A percentile compares a stretch with the other conserved stretches of the same genome.
phyloP scores from a whole-genome alignment of 2,113 vertebrate genomes.

The Solea senegalensis region DNA sequence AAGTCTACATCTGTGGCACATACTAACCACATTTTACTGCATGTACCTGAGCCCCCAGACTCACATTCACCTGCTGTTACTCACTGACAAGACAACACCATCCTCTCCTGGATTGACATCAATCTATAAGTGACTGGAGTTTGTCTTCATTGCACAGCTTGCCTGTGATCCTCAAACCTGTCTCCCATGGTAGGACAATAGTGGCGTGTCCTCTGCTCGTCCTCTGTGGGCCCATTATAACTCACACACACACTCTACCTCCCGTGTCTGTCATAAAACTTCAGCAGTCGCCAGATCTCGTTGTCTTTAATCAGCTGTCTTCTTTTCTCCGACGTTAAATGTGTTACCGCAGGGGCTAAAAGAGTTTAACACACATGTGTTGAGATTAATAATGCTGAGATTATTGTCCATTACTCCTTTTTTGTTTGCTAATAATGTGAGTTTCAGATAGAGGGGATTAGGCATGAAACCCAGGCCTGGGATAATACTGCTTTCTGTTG shows the following conservation, averaged over 20 bases:
- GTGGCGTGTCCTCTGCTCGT: background rate
- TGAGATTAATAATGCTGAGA: slow-evolving; percentile 59
- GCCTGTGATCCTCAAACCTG: slow-evolving; percentile 12
- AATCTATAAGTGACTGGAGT: slow-evolving; percentile 17
- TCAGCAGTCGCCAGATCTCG: background rate
- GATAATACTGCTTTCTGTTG: slow-evolving; percentile 48
- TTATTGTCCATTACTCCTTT: slow-evolving; percentile 63
- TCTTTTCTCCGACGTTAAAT: slow-evolving; percentile 5
- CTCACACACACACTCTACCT: background rate
- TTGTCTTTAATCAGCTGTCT: slow-evolving; percentile 6
- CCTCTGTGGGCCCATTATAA: slow-evolving; percentile 12
- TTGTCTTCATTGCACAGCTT: slow-evolving; percentile 7
- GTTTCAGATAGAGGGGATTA: slow-evolving; percentile 71
- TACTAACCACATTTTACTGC: slow-evolving; percentile 24
- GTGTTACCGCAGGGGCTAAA: too few species aligned
- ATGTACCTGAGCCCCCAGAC: slow-evolving; percentile 24
- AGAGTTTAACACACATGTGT: slow-evolving; percentile 45
- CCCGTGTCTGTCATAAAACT: background rate
- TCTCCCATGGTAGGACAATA: slow-evolving; percentile 20
- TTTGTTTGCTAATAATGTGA: slow-evolving; percentile 64
- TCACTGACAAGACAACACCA: slow-evolving; percentile 24
- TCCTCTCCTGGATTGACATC: slow-evolving; percentile 14
- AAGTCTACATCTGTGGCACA: slow-evolving; percentile 1
- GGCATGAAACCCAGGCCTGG: slow-evolving; percentile 37
- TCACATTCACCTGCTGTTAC: slow-evolving; percentile 43